Base-by-base conservation (phyloP, 2,797 vertebrate species). In the Distichodus sexfasciatus region DNA sequence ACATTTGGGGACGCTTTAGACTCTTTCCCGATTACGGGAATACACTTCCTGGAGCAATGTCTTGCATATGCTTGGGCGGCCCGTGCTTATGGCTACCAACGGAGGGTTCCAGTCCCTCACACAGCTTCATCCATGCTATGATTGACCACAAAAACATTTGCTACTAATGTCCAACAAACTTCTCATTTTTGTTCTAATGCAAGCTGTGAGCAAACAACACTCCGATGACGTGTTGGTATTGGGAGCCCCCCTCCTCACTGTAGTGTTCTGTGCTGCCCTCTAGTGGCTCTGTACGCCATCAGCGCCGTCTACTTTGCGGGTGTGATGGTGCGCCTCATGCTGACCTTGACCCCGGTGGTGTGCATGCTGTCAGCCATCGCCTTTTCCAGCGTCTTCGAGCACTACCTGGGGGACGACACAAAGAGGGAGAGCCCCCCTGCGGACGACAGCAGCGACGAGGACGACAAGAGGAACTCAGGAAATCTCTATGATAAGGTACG, bases 281-380 rank as follows among this genome's bases (percentile, higher is more conserved):
- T 87, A 93, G 91, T 93, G 79, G 92, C 93, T 78, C 84, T 94
- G 36, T 94, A 94, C 12, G 93, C 94, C 19, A 94, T 95, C 87
- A 95, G 93, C 0, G 93, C 93, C 0, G 93, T 94, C 75, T 95
- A 94, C 83, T 95, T 95, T 80, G 94, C 93, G 1, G 93, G 93
- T 1, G 93, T 94, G 86, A 99, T 99, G 97, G 96, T 99, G 79
- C 94, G 97, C 2, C 90, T 99, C 77, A 99, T 99, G 97, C 85
- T 99, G 81, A 99, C 97, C 0, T 85, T 99, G 84, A 99, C 97
- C 17, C 97, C 97, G 0, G 96, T 99, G 73, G 97, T 99, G 82
- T 99, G 97, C 86, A 98, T 99, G 95, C 93, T 99, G 58, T 98
- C 97, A 21, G 97, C 96, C 6, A 96, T 99, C 80, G 97, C 97